phyloP scores from a whole-genome alignment of 2,888 invertebrate species.

The Limenitis camilla region DNA sequence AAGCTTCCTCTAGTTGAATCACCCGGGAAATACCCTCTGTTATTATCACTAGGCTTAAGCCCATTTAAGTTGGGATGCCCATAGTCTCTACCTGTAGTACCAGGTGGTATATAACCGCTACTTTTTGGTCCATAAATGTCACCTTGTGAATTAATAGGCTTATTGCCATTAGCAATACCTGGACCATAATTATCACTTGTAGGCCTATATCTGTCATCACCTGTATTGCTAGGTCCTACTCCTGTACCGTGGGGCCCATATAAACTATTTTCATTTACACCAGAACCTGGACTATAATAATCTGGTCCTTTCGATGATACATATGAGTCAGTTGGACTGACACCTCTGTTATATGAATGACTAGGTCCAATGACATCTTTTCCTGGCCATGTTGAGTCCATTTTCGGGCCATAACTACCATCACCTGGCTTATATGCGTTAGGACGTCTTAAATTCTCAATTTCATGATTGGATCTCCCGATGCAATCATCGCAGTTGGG shows the following conservation, averaged over 20 bases:
- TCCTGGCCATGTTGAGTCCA: conserved; percentile 12
- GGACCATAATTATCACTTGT: conserved; percentile 5
- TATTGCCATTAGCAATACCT: not conserved
- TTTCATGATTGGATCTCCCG: conserved; percentile 40
- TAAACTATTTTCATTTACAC: not conserved
- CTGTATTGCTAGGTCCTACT: conserved; percentile 1
- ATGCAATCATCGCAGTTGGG: conserved; percentile 80
- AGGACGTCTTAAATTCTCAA: conserved; percentile 37
- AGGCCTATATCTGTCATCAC: conserved; percentile 10
- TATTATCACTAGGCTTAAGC: not conserved
- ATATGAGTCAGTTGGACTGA: not conserved
- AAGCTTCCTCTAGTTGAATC: not conserved
- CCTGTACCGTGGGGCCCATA: not conserved
- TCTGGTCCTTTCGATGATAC: not conserved
- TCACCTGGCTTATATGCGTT: conserved; percentile 9
- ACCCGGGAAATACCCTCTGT: conserved; percentile 1
- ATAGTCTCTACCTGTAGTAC: not conserved
- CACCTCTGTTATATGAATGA: not conserved
- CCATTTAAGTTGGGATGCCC: not conserved
- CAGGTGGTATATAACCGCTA: conserved; percentile 3
- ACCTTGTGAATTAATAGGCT: too few relatives aligned
- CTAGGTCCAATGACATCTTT: conserved; percentile 4
- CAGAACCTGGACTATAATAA: not conserved
- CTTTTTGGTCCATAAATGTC: not conserved
- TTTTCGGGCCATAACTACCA: conserved; percentile 8